Conservation (phyloP, 2,797 vertebrate species). For the Serranus cabrilla region DNA sequence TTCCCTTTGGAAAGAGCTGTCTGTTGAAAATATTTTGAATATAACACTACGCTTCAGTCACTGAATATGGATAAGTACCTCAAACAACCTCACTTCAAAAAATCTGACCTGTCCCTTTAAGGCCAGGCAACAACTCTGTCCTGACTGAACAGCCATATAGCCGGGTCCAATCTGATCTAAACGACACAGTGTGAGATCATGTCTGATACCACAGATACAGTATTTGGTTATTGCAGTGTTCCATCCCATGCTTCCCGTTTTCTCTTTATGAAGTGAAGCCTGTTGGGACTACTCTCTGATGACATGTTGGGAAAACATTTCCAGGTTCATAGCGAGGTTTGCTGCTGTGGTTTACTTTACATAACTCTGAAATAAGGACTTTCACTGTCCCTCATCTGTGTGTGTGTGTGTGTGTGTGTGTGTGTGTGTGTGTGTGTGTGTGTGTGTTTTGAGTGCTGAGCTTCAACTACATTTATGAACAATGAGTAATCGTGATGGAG, state of each 20-base stretch:
- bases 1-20: no score
- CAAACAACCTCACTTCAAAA: no score
- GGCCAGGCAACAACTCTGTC: no score
- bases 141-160: no score
- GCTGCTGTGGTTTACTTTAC: background rate
- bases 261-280: background rate
- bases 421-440: conserved; percentile 28
- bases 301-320: conserved; percentile 10
- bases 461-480: conserved; percentile 46
- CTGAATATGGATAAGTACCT: no score
- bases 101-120: no score
- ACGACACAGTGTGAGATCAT: background rate
- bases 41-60: no score
- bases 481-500: conserved; percentile 48
- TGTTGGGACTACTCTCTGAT: background rate
- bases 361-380: conserved; percentile 20
- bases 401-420: conserved; percentile 14
- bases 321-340: conserved; percentile 16
- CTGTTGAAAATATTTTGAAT: no score
- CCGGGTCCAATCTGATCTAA: background rate
- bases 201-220: background rate
- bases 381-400: conserved; percentile 11
- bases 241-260: background rate
- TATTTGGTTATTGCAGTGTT: background rate
- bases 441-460: conserved; percentile 33